phyloP scores from a whole-genome alignment of 2,888 invertebrate genomes.

The Timema cristinae region DNA sequence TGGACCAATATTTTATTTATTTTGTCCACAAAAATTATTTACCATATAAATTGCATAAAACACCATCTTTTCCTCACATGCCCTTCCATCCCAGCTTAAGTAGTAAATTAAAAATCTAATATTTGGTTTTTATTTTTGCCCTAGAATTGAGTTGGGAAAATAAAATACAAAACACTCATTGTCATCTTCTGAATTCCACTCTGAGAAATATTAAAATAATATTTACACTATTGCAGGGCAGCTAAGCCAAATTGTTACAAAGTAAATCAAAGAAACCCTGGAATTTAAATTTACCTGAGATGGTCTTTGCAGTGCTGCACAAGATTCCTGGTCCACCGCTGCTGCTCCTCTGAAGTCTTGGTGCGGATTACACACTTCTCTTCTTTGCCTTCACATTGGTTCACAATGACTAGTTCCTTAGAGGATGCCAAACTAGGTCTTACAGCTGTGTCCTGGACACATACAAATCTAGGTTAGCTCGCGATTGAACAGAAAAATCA shows the following conservation, averaged over 20 bases:
- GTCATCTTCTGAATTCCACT: neutral
- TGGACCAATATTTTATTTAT: too few relatives aligned
- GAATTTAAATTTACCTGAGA: slow-evolving; percentile 39
- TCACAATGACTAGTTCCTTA: slow-evolving; percentile 45
- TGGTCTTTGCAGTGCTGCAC: slow-evolving; percentile 54
- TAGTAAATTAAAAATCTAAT: neutral
- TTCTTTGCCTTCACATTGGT: slow-evolving; percentile 46
- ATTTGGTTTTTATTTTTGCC: neutral
- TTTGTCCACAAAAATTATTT: neutral
- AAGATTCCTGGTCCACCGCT: slow-evolving; percentile 52
- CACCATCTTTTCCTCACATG: neutral
- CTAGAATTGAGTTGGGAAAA: neutral
- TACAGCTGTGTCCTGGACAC: slow-evolving; percentile 48
- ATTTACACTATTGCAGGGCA: neutral
- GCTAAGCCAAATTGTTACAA: too few relatives aligned
- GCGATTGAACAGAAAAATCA: too few relatives aligned
- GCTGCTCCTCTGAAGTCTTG: slow-evolving; percentile 45
- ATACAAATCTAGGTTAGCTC: neutral
- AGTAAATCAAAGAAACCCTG: neutral
- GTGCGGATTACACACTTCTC: slow-evolving; percentile 42
- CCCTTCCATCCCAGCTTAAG: too few relatives aligned
- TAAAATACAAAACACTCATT: neutral
- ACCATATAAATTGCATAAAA: neutral
- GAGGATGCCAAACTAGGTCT: slow-evolving; percentile 46
- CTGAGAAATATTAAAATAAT: neutral